A percentile compares a stretch with the other conserved stretches of the same genome.
Conservation (phyloP, 2,113 vertebrate genomes). For the Hydropotes inermis region DNA sequence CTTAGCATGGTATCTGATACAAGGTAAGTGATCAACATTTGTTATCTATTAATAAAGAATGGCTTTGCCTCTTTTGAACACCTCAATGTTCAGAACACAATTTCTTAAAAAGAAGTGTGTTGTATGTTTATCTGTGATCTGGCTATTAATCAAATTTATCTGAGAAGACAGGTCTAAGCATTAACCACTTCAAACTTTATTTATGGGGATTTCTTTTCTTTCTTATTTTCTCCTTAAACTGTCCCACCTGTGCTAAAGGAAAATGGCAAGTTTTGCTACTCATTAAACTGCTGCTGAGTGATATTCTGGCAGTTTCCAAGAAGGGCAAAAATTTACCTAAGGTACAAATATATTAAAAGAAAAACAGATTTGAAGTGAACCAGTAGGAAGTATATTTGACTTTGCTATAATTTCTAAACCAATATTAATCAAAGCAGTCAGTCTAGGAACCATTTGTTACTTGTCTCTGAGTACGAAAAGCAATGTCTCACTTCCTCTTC, state of each 20-base stretch:
- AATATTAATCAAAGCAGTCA: not conserved
- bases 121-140: not conserved
- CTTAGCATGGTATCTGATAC: not conserved
- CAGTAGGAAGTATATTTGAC: not conserved
- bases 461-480: not conserved
- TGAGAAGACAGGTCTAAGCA: not conserved
- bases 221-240: not conserved
- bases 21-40: not conserved
- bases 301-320: not conserved
- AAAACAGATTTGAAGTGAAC: not conserved
- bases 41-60: not conserved
- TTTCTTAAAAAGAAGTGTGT: slow-evolving; percentile 1
- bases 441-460: not conserved
- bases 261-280: slow-evolving; percentile 6
- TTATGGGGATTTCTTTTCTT: not conserved
- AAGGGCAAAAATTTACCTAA: not conserved
- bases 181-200: not conserved
- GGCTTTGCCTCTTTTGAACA: slow-evolving; percentile 5
- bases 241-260: not conserved
- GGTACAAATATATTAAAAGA: not conserved
- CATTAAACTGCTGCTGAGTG: not conserved
- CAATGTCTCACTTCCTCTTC: not conserved
- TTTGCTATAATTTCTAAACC: not conserved
- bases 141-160: slow-evolving; percentile 6
- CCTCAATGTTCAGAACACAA: not conserved